Evolutionary conservation across 2,797 vertebrate genomes (phyloP).

Genomic region (Buphagus erythrorhynchus): DNA sequence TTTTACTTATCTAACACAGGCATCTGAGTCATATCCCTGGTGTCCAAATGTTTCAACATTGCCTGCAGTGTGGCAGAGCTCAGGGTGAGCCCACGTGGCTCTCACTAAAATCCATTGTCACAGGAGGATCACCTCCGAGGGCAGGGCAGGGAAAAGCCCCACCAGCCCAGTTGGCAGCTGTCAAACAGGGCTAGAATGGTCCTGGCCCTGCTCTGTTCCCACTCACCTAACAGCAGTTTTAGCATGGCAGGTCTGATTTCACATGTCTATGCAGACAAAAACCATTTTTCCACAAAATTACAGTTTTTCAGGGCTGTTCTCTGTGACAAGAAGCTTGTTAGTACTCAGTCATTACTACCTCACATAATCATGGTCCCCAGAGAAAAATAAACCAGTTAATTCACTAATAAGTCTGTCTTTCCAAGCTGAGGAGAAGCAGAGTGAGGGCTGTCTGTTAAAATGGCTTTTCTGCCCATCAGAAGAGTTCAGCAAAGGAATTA

Average conservation of each 20-base stretch:
- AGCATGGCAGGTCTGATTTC: neutral
- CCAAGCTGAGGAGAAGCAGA: neutral
- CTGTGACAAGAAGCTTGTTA: neutral
- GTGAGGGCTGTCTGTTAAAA: neutral
- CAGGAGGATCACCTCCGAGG: rapidly evolving
- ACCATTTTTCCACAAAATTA: neutral
- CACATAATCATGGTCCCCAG: neutral
- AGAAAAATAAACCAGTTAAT: neutral
- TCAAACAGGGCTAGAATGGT: neutral
- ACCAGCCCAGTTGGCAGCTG: neutral
- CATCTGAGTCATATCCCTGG: neutral
- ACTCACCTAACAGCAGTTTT: neutral
- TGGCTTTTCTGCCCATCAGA: neutral
- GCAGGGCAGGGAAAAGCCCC: neutral
- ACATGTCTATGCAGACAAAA: neutral
- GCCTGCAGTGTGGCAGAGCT: neutral
- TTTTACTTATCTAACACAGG: neutral
- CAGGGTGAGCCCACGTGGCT: neutral
- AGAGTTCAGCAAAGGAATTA: neutral
- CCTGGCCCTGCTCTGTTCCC: neutral
- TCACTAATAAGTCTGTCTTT: neutral
- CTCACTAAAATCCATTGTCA: neutral
- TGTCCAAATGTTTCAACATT: neutral
- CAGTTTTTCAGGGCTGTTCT: neutral
- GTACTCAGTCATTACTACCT: neutral